phyloP scores from a whole-genome alignment of 2,113 vertebrate species.

The Rattus norvegicus region GRCr8 NC_086020.1:105364501-105365000 shows the following conservation, averaged over 20 bases:
- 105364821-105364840: no score
- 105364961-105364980: not conserved
- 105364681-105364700: not conserved
- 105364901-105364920: no score
- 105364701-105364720: not conserved
- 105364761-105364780: not conserved
- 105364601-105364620: not conserved
- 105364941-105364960: not conserved
- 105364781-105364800: not conserved
- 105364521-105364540: not conserved
- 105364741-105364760: not conserved
- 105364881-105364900: no score
- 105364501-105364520: not conserved
- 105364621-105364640: not conserved
- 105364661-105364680: not conserved
- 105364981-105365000: not conserved
- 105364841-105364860: not conserved
- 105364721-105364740: not conserved
- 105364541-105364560: not conserved
- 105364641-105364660: not conserved
- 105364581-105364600: not conserved
- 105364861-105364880: no score
- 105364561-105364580: not conserved
- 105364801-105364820: not conserved
- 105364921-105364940: not conserved